Percentiles rank a stretch among this genome's conserved stretches.
These are phyloP conservation scores for Drosophila willistoni DNA, from an alignment of 1,140 invertebrate species.

Conservation along the genomic window DNA sequence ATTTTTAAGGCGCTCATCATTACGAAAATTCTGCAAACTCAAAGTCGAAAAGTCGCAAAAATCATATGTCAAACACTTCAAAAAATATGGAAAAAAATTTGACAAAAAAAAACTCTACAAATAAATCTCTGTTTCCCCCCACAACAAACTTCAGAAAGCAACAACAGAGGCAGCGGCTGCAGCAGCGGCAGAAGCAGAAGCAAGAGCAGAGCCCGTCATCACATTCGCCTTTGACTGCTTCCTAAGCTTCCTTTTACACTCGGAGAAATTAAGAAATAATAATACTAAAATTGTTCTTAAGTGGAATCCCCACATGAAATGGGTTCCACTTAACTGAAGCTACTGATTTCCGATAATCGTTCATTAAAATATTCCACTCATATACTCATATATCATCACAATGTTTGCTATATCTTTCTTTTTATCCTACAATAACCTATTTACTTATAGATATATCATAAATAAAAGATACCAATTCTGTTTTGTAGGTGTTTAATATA, in stretches of 20 bases:
- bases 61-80: slow-evolving; percentile 77
- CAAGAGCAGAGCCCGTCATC: slow-evolving; percentile 53
- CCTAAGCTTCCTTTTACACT: slow-evolving; percentile 60
- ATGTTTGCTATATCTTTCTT: too few species aligned
- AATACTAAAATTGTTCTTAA: too few species aligned
- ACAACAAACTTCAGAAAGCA: slow-evolving; percentile 1
- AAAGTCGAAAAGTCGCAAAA: slow-evolving; percentile 69
- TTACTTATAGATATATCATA: too few species aligned
- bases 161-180: neutral
- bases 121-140: slow-evolving; percentile 23
- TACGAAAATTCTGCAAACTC: slow-evolving; percentile 77
- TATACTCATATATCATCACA: too few species aligned
- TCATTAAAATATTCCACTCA: too few species aligned
- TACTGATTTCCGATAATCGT: too few species aligned
- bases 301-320: too few species aligned
- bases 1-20: slow-evolving; percentile 47
- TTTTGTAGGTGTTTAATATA: too few species aligned
- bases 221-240: slow-evolving; percentile 71
- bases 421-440: too few species aligned
- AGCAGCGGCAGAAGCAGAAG: neutral
- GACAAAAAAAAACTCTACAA: slow-evolving; percentile 43
- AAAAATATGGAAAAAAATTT: slow-evolving; percentile 7
- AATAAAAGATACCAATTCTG: too few species aligned
- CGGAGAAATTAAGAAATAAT: neutral
- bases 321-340: too few species aligned